Evolutionary conservation across 2,888 invertebrate genomes (phyloP).

Genomic region (Metalampra italica): DNA sequence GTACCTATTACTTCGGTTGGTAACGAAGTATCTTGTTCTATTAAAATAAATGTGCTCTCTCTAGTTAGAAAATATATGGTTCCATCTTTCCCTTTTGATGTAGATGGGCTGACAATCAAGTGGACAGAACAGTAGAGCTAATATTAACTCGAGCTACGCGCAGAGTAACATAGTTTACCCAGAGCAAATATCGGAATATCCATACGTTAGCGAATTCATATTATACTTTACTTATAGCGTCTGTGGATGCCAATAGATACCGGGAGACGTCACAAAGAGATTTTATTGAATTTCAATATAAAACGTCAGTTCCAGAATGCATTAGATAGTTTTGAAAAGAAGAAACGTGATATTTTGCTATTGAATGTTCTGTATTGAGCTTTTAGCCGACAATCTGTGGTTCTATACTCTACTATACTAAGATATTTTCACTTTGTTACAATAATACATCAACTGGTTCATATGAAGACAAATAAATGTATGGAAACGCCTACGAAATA

Average conservation of each 20-base stretch:
- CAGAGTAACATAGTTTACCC: conserved; percentile 28
- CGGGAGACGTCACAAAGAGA: conserved; percentile 22
- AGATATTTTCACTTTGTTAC: too few species aligned
- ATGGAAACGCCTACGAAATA: not conserved
- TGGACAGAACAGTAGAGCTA: conserved; percentile 22
- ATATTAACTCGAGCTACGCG: conserved; percentile 27
- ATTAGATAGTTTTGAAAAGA: not conserved
- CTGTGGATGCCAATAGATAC: conserved; percentile 12
- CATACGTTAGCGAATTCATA: conserved; percentile 28
- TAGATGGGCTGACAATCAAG: not conserved
- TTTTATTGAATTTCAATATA: conserved; percentile 44
- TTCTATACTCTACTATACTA: too few species aligned
- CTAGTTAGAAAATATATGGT: too few species aligned
- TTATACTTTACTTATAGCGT: not conserved
- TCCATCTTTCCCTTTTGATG: not conserved
- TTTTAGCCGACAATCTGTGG: too few species aligned
- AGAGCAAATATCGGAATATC: conserved; percentile 31
- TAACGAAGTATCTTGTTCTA: too few species aligned
- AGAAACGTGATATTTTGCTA: not conserved
- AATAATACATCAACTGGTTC: too few species aligned
- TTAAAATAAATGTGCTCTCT: too few species aligned
- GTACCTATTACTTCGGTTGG: too few species aligned
- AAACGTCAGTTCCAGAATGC: conserved; percentile 20
- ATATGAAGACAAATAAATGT: too few species aligned
- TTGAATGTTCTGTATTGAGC: too few species aligned